These are phyloP conservation scores for Catocala fraxini DNA, from an alignment of 2,888 invertebrate genomes.

Conservation along the genomic window DNA sequence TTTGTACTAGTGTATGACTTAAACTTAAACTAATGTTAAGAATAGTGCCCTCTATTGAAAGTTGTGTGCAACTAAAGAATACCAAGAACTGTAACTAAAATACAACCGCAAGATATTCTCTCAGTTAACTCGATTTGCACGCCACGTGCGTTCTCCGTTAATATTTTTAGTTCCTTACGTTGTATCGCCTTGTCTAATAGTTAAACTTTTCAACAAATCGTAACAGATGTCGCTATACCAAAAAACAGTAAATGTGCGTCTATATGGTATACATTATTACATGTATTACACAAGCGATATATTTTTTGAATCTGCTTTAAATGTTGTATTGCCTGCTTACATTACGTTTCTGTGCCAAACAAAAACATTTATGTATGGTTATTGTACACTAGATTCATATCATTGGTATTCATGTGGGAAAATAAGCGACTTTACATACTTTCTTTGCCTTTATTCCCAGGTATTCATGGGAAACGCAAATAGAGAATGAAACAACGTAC, in stretches of 20 bases:
- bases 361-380: background rate
- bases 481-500: conserved; percentile 18
- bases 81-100: background rate
- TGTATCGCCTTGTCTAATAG: background rate
- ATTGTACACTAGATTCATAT: background rate
- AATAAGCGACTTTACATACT: conserved; percentile 10
- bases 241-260: background rate
- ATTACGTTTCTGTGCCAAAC: no score
- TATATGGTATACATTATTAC: no score
- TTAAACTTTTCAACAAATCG: background rate
- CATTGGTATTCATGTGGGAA: conserved; percentile 25
- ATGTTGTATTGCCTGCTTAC: no score
- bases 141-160: no score
- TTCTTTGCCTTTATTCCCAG: conserved; percentile 19
- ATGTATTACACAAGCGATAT: no score
- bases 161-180: no score
- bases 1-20: no score
- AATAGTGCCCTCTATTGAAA: background rate
- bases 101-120: background rate
- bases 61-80: background rate
- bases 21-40: background rate
- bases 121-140: no score
- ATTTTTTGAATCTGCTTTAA: no score
- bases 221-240: conserved; percentile 29
- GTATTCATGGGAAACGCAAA: conserved; percentile 31